Percentiles rank a stretch among this genome's conserved stretches.
phyloP scores from a whole-genome alignment of 2,797 vertebrate species.

The Paratrypauchen microcephalus region DNA sequence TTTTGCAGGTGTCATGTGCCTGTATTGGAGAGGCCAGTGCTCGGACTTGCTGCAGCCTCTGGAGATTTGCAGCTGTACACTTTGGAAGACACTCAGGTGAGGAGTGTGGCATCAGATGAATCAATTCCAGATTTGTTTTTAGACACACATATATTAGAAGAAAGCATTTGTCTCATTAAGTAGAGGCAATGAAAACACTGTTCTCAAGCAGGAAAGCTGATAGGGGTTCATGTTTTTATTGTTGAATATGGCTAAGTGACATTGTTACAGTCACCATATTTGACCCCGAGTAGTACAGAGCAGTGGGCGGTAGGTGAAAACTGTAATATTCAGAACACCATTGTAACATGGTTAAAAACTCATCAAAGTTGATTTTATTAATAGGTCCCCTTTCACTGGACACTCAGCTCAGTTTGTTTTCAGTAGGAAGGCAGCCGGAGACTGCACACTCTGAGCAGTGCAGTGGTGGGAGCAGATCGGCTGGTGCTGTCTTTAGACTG shows the following conservation, averaged over 20 bases:
- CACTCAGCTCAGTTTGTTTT: slow-evolving; percentile 64
- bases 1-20: slow-evolving; percentile 86
- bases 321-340: too few relatives aligned
- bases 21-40: slow-evolving; percentile 74
- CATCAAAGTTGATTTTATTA: too few relatives aligned
- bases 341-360: too few relatives aligned
- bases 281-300: too few relatives aligned
- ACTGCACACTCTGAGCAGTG: slow-evolving; percentile 73
- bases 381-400: neutral
- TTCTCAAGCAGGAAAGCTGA: neutral
- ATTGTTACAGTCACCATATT: too few relatives aligned
- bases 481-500: slow-evolving; percentile 92
- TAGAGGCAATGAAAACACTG: neutral
- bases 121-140: neutral
- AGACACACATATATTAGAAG: neutral
- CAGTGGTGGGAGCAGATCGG: slow-evolving; percentile 75
- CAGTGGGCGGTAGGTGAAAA: too few relatives aligned
- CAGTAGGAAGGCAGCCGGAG: slow-evolving; percentile 79
- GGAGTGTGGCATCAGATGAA: slow-evolving; percentile 43
- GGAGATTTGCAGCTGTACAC: slow-evolving; percentile 83
- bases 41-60: slow-evolving; percentile 84
- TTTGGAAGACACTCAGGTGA: slow-evolving; percentile 82
- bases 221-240: too few relatives aligned
- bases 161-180: neutral
- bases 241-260: too few relatives aligned